Percentiles rank a stretch among this genome's conserved stretches.
phyloP scores from a whole-genome alignment of 2,113 vertebrate genomes.

The Festucalex cinctus region DNA sequence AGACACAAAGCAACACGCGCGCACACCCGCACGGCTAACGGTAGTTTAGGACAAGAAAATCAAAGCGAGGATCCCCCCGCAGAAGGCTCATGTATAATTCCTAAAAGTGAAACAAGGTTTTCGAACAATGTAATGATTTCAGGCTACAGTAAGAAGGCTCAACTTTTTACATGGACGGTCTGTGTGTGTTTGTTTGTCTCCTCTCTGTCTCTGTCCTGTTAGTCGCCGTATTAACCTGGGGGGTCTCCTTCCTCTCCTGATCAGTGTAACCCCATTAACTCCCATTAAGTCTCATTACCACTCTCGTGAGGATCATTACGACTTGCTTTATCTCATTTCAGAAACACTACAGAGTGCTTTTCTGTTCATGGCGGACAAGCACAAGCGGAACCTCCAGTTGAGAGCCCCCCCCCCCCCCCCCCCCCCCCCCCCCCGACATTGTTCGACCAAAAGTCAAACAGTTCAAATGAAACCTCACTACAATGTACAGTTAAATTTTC shows the following conservation, averaged over 20 bases:
- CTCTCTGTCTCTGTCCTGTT: constrained; percentile 48
- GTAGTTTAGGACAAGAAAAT: constrained; percentile 38
- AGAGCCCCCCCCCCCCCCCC: too few relatives aligned
- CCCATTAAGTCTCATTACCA: constrained; percentile 64
- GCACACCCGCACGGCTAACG: constrained; percentile 24
- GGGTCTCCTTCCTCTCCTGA: constrained; percentile 53
- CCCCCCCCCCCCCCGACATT: too few relatives aligned
- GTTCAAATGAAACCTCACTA: neutral
- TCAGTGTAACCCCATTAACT: constrained; percentile 68
- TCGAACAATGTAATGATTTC: constrained; percentile 36
- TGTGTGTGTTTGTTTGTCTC: neutral
- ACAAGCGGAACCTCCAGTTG: neutral
- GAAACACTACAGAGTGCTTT: constrained; percentile 43
- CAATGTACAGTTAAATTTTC: too few relatives aligned
- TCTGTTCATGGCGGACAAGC: constrained; percentile 19
- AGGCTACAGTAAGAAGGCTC: constrained; percentile 13
- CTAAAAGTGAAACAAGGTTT: constrained; percentile 26
- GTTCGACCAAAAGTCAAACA: neutral
- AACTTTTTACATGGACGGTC: neutral
- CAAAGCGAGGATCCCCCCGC: constrained; percentile 45
- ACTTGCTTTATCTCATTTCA: constrained; percentile 51
- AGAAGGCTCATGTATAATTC: constrained; percentile 54
- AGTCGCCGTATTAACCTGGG: constrained; percentile 55
- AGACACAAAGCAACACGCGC: constrained; percentile 16
- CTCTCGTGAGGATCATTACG: constrained; percentile 44